phyloP scores from a whole-genome alignment of 1,140 invertebrate species.

The Drosophila gunungcola region DNA sequence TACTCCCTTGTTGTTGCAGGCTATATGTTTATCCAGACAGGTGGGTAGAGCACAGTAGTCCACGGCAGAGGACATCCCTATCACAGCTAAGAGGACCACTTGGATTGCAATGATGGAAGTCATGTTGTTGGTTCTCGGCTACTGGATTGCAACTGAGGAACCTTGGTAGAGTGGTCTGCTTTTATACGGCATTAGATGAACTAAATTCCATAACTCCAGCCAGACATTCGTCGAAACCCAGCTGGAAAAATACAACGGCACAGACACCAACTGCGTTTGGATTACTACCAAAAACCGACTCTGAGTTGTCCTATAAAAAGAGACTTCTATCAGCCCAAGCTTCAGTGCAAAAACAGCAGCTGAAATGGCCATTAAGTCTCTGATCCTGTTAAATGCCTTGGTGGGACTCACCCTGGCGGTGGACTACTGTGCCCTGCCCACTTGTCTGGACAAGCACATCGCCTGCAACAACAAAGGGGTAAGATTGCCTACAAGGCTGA shows the following conservation, averaged over 20 bases:
- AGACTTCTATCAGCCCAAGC: background rate
- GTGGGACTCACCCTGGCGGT: slow-evolving; percentile 23
- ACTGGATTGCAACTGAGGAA: no score
- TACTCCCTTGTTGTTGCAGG: slow-evolving; percentile 68
- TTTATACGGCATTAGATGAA: no score
- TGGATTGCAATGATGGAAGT: no score
- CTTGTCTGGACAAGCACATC: slow-evolving; percentile 63
- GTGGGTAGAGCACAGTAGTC: slow-evolving; percentile 64
- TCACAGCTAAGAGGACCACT: slow-evolving; percentile 4
- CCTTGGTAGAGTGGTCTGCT: no score
- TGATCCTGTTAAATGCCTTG: slow-evolving; percentile 17
- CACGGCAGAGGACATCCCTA: slow-evolving; percentile 10
- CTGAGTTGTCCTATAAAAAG: background rate
- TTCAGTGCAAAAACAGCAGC: background rate
- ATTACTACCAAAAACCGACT: no score
- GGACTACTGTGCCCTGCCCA: slow-evolving; percentile 62
- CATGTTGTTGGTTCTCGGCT: no score
- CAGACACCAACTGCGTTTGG: no score
- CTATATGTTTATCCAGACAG: slow-evolving; percentile 62
- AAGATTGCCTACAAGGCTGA: background rate
- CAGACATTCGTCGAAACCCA: no score
- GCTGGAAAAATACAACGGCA: no score
- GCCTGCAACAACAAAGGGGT: slow-evolving; percentile 71
- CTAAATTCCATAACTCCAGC: no score
- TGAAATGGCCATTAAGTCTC: no score